These are phyloP conservation scores for Strigops habroptila DNA, from an alignment of 2,113 vertebrate species.

Conservation along the genomic window DNA sequence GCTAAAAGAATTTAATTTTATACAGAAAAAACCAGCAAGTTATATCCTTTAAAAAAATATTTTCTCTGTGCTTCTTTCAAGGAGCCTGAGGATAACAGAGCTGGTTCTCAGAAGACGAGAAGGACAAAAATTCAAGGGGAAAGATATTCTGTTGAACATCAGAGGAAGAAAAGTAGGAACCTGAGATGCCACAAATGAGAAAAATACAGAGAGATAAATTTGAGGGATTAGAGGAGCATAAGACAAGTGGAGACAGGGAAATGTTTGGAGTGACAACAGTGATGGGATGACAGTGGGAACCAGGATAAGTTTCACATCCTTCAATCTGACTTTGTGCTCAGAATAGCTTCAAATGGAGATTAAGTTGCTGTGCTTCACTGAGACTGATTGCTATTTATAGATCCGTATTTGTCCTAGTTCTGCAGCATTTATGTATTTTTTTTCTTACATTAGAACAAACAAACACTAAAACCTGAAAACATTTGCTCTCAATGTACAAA, in stretches of 20 bases:
- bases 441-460: constrained; percentile 30
- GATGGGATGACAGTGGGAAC: not conserved
- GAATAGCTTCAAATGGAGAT: constrained; percentile 56
- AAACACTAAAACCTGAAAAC: constrained; percentile 24
- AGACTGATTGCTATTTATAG: constrained; percentile 51
- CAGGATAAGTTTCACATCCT: constrained; percentile 30
- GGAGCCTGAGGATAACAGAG: not conserved
- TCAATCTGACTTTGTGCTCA: constrained; percentile 49
- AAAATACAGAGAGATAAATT: not conserved
- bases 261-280: constrained; percentile 1
- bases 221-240: not conserved
- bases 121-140: constrained; percentile 11
- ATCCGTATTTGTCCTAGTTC: constrained; percentile 50
- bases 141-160: not conserved
- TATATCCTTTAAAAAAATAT: not conserved
- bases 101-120: not conserved
- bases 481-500: not conserved
- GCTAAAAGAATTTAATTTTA: not conserved
- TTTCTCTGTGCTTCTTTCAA: not conserved
- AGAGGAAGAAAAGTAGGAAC: not conserved
- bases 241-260: not conserved
- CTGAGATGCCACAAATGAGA: not conserved
- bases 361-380: constrained; percentile 45
- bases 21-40: not conserved
- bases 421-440: constrained; percentile 33